Evolutionary conservation across 2,113 vertebrate genomes (phyloP), one percentile per base, ranked within the genome.

Genomic region (Psittacula cyanocephala): DNA sequence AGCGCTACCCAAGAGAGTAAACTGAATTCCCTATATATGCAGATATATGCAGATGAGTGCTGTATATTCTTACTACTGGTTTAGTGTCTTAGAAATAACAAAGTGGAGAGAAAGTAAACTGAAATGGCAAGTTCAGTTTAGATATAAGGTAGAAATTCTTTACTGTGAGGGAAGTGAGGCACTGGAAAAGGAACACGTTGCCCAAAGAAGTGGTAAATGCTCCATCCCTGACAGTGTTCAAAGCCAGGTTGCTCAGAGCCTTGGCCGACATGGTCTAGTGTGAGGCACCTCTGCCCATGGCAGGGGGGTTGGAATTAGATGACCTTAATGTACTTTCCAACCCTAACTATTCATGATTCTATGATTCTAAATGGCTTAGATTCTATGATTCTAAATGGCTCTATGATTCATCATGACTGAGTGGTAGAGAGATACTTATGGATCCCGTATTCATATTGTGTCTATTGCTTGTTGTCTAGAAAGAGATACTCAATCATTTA

Each of bases 71-170:
- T 80, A 91, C 86, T 69, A 47, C n/a, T 35, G 28, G 74, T 88
- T 64, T 78, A 78, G 70, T 20, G 33, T 87, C 33, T 94, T 67
- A 88, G 67, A 95, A 89, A 91, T 95, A 89, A 90, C 52, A 52
- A 91, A 89, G 84, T 91, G 65, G 91, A 93, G 33, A 35, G 33
- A 22, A 59, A 59, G 33, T 59, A 35, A 59, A 59, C 57, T 59
- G 57, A 59, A 59, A 59, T 4, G 13, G 23, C 22, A 35, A 35
- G 22, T 35, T 59, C 57, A 59, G 33, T 33, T 59, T 59, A 59
- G 57, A 24, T 59, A 59, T 59, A 59, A 59, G n/a, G 33, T 35
- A 35, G 33, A 35, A 24, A 59, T 35, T 59, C 33, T 59, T 59
- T 24, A 59, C 57, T 24, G 57, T 59, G 57, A 59, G 22, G 57